Evolutionary conservation across 2,797 vertebrate genomes (phyloP), one percentile per base, ranked within the genome.

Genomic region (Micropoecilia bifurca): DNA sequence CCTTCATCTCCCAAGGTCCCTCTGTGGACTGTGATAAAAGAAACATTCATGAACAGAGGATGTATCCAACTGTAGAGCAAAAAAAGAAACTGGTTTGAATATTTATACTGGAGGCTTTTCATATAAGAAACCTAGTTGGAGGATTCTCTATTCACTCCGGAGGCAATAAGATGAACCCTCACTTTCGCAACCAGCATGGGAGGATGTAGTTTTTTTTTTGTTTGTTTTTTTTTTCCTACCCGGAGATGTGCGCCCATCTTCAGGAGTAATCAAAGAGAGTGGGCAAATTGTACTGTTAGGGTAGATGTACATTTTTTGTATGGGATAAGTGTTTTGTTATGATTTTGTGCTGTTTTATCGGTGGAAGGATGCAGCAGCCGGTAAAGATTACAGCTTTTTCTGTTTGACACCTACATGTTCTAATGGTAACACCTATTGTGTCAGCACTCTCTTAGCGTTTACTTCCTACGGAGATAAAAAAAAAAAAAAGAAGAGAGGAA

Each of bases 1-100:
- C 84, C 83, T 93, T 92, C 79, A 90, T 93, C 89, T 93, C 81
- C 80, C 89, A 91, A 88, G 86, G 91, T 90, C 86, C 84, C 84
- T 77, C 75, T 77, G 74, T 87, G 82, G 85, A 80, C 83, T 80
- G 79, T 87, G 88, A 95, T 89, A 89, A 93, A 83, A 87, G 80
- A 87, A 92, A 81, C 83, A 83, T 87, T 92, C 86, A 76, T 73
- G 85, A 89, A 87, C 71, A 73, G 71, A 86, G 72, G 61, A 85
- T 71, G 13, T 77, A 77, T 85, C 63, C 33, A 16, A 74, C 78
- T 77, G 76, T 82, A 81, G 83, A 80, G 73, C 6, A 80, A 76
- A 75, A 81, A 76, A 46, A 69, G 1, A 6, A 69, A 69, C 28
- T 76, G 12, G 28, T 66, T 73, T 33, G 9, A 73, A 59, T 71